Evolutionary conservation across 53 echinoderm and acorn worm species (phyloP), one percentile per base, ranked within the genome.

Genomic region (Arbacia lixula): DNA sequence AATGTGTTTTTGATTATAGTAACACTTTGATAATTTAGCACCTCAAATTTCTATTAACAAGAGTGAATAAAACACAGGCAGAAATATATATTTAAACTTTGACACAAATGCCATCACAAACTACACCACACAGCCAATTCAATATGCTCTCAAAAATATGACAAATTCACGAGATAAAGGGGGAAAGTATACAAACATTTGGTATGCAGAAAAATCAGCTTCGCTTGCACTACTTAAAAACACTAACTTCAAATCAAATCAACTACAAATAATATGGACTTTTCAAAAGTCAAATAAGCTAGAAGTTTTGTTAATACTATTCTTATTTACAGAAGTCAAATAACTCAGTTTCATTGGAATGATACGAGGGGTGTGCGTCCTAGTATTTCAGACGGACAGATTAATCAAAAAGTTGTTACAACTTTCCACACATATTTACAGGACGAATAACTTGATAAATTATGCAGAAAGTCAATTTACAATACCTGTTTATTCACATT

Each of bases 41-140:
- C 74, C 74, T 74, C 74, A 74, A 74, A 74, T 33, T 51, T 46
- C 74, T 74, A 74, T 53, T 34, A 19, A 74, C 74, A 74, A 2
- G 46, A 46, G 33, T 74, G 74, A 32, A 51, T 74, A 74, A 51
- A 5, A 74, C 33, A 74, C 74, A 74, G 53, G 53, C 53, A 52
- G 52, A 71, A 46, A n/a, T n/a, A n/a, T n/a, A n/a, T n/a, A n/a
- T n/a, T n/a, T n/a, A n/a, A n/a, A n/a, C n/a, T n/a, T n/a, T n/a
- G n/a, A n/a, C n/a, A n/a, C n/a, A n/a, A n/a, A n/a, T n/a, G n/a
- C n/a, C n/a, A n/a, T n/a, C n/a, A n/a, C n/a, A n/a, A n/a, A n/a
- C n/a, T n/a, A n/a, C n/a, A n/a, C n/a, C n/a, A n/a, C n/a, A n/a
- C n/a, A n/a, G n/a, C n/a, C n/a, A n/a, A n/a, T n/a, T n/a, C n/a